Base-by-base conservation (phyloP, 2,797 vertebrate genomes). In the Chloroceryle inda region DNA sequence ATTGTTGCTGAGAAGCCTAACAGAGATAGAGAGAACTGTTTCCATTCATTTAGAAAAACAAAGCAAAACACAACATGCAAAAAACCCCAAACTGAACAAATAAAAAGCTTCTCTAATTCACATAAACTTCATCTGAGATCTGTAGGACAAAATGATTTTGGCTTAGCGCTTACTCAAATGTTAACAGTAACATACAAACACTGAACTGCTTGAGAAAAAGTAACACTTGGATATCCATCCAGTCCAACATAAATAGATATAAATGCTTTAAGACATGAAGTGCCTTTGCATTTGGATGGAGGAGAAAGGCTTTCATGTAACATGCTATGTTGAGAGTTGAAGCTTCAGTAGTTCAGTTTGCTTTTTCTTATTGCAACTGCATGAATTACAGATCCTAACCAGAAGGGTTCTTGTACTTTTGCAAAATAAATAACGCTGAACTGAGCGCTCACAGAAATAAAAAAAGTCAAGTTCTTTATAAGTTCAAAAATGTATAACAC, bases 211-310 rank as follows among this genome's bases (percentile, higher is more conserved):
- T 78, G 47, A 94, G 84, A 85, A 94, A 93, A 78, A 72, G 85
- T 88, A 92, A 91, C 79, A 67, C 42, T 96, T 94, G 40, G 66
- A 78, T 55, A 77, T 74, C 82, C 53, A 82, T 64, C 71, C 33
- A 86, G 71, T 92, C 84, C 94, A 97, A 95, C 33, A 90, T 68
- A 96, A 97, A 97, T 81, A 95, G 77, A 97, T 97, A 94, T 74
- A 96, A 96, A 93, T 58, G 73, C 64, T 94, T 86, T 89, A 42
- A 95, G 62, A 95, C 76, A 87, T 9, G 58, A 96, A 91, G 77
- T 45, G n/a, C 75, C 87, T 96, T 69, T 96, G 72, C 63, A 84
- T 95, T 67, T 92, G 87, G 52, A 85, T 77, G 76, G 52, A 90
- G 84, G 49, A 75, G 71, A 96, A 86, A 89, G 75, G 64, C 47